Conservation (phyloP, 2,797 vertebrate species). For the Chloroceryle inda region DNA sequence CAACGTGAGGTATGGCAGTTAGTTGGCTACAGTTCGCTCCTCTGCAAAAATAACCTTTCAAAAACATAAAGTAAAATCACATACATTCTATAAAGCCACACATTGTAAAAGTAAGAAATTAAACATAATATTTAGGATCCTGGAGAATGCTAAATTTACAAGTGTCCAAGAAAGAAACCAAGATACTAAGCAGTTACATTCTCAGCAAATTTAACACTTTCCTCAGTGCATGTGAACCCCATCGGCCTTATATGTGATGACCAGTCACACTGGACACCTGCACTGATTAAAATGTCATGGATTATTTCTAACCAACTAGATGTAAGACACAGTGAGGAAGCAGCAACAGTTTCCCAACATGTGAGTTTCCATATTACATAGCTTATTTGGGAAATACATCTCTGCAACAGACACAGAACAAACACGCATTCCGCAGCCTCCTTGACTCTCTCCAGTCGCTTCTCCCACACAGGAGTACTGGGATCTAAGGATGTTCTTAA, state of each 20-base stretch:
- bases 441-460: not conserved
- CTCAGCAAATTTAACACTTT: not conserved
- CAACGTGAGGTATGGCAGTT: not conserved
- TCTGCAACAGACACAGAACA: not conserved
- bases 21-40: not conserved
- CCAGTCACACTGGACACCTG: not conserved
- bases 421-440: not conserved
- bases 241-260: not conserved
- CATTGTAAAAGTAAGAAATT: not conserved
- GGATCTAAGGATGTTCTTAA: not conserved
- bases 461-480: not conserved
- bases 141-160: not conserved
- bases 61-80: not conserved
- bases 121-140: not conserved
- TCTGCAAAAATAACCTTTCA: not conserved
- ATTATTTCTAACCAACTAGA: not conserved
- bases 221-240: not conserved
- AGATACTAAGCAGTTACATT: not conserved
- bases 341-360: not conserved
- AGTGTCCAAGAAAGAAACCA: not conserved
- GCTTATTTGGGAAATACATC: not conserved
- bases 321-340: not conserved
- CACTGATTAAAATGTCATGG: not conserved
- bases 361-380: not conserved
- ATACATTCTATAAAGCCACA: not conserved